phyloP scores from a whole-genome alignment of 2,888 invertebrate species.

The Morpho helenor region DNA sequence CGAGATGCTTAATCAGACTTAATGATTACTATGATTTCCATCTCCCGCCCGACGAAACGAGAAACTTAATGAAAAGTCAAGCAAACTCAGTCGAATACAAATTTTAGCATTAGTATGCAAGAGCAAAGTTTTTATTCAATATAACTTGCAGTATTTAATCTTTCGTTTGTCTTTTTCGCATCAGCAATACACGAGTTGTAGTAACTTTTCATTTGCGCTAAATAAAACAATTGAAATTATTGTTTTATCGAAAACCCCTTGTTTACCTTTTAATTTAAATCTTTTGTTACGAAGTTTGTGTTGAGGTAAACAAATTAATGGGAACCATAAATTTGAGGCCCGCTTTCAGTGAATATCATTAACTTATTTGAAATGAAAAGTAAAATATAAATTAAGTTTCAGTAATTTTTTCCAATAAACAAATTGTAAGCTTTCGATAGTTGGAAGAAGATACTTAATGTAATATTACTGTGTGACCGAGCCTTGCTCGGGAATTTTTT shows the following conservation, averaged over 20 bases:
- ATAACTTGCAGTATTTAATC: conserved; percentile 71
- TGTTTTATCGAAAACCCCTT: conserved; percentile 30
- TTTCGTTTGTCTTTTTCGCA: conserved; percentile 62
- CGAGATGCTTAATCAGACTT: conserved; percentile 60
- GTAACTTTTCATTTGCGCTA: conserved; percentile 43
- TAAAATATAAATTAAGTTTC: too few species aligned
- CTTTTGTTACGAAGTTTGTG: conserved; percentile 23
- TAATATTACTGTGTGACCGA: too few species aligned
- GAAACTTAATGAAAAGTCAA: conserved; percentile 75
- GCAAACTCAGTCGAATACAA: conserved; percentile 73
- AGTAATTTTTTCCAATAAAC: too few species aligned
- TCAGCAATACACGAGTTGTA: conserved; percentile 56
- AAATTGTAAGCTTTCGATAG: too few species aligned
- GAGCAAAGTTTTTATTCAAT: conserved; percentile 76
- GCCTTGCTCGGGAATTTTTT: too few species aligned
- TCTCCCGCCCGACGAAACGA: conserved; percentile 61
- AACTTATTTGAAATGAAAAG: too few species aligned
- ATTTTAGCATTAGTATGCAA: conserved; percentile 76
- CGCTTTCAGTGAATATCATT: neutral
- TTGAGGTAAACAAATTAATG: conserved; percentile 21
- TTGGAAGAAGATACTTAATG: too few species aligned
- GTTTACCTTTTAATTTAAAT: conserved; percentile 39
- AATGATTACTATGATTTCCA: conserved; percentile 74
- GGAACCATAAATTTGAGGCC: conserved; percentile 2
- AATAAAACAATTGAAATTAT: conserved; percentile 36